Base-by-base conservation (phyloP, 2,113 vertebrate species). In the Poecile atricapillus region DNA sequence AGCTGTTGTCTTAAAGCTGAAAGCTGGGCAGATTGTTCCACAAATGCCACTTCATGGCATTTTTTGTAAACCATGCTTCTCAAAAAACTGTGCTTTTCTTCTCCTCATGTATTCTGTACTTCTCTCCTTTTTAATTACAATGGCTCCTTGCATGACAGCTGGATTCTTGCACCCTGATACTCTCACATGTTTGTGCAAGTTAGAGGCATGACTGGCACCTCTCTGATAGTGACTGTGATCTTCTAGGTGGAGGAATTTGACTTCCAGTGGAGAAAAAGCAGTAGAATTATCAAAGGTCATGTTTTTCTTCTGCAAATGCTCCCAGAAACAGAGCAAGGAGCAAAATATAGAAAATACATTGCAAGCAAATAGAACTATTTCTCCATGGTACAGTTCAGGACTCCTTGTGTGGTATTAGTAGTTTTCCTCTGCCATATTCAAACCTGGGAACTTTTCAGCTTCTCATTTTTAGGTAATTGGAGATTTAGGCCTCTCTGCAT, bases 381-480 rank as follows among this genome's bases (percentile, higher is more conserved):
- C 47, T 30, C 62, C 2, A 2, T 0, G 5, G 47, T 63, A 27
- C n/a, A 11, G 31, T 89, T 83, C 41, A 56, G 73, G 69, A 68
- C 55, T 2, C 1, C 84, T 84, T 1, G 1, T 83, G 69, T 75
- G 44, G 35, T 63, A 33, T 89, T 92, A 62, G 64, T 28, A 65
- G 24, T 41, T 83, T 88, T 84, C 13, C 27, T 91, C 49, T 92
- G 74, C 81, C 17, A 2, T 52, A n/a, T 85, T 94, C 56, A 81
- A 64, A 68, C 41, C 49, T 91, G 84, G 79, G 74, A 94, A 55
- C 49, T 90, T 95, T 91, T 75, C 81, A 94, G 5, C 63, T 93
- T 82, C 77, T 97, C 62, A 68, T 80, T 88, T 95, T 44, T 90
- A 93, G 70, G 55, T 88, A 93, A 88, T 60, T 71, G 79, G 68